These are phyloP conservation scores for Vipera latastei DNA, from an alignment of 2,797 vertebrate genomes.

Conservation along the genomic window DNA sequence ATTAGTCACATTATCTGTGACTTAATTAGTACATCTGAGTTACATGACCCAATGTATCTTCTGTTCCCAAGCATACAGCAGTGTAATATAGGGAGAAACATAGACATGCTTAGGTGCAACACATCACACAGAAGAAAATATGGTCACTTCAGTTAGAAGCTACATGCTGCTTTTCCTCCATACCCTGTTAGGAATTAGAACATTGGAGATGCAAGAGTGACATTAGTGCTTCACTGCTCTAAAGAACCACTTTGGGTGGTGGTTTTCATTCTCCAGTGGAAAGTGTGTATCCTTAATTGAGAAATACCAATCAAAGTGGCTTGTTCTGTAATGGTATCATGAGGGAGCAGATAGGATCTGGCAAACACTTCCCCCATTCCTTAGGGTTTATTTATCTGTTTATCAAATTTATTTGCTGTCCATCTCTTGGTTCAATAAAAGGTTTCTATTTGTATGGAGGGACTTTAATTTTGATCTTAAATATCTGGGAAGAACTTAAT, in stretches of 20 bases:
- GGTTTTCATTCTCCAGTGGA: background rate
- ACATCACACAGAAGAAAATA: background rate
- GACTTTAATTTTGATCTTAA: background rate
- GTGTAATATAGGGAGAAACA: background rate
- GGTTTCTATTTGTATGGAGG: background rate
- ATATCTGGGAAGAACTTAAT: background rate
- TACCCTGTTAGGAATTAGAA: background rate
- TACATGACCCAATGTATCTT: background rate
- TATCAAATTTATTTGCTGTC: background rate
- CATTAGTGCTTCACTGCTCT: background rate
- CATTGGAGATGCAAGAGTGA: background rate
- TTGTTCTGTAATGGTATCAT: background rate
- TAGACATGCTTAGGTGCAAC: background rate
- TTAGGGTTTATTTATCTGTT: background rate
- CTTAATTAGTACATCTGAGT: background rate
- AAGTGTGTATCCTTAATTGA: background rate
- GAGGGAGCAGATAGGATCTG: background rate
- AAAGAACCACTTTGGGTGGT: background rate
- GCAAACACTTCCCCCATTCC: background rate
- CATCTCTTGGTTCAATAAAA: background rate
- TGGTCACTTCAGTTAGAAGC: background rate
- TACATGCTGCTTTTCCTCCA: background rate
- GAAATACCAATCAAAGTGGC: background rate
- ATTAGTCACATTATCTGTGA: slow-evolving; percentile 25
- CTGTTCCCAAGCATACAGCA: background rate